Evolutionary conservation across 2,113 vertebrate genomes (phyloP), one percentile per base, ranked within the genome.

Genomic region (Xiphophorus couchianus): DNA sequence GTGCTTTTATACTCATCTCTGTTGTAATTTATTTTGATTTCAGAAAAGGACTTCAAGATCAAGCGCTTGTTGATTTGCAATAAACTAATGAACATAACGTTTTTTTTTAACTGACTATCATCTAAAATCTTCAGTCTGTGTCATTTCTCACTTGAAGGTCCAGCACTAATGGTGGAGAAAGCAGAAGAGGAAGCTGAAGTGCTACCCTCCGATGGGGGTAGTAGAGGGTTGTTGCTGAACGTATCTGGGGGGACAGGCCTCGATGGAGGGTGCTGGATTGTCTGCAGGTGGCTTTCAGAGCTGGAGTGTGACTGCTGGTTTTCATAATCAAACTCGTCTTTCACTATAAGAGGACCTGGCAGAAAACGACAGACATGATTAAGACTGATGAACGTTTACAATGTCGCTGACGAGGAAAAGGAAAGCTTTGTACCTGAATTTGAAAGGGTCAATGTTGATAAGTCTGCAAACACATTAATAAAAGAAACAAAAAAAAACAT

Each of bases 271-370:
- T 99, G 97, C 84, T 98, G 97, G 76, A 99, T 97, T 44, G 97
- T 99, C 87, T 98, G 97, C 86, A 98, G 95, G 92, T 97, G 97
- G 68, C 88, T 90, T 89, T 99, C 97, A 2, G 95, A 93, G 78
- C 94, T 93, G 31, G 96, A 94, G 83, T 97, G 93, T 0, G 96
- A 95, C 0, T 95, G 95, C 88, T 95, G 97, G 81, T 96, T 96
- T 22, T 95, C 94, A 65, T 96, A 99, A 86, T 99, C 98, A 73
- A 97, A 98, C 82, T 99, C 98, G 29, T 99, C 97, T 74, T 99
- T 99, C 74, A 99, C 98, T 94, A 97, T 84, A 86, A 98, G 96
- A 4, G 96, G 96, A 83, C 94, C 97, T 98, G 82, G 4, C 58
- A 73, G 62, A 51, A 68, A 58, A 78, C 2, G 48, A 69, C n/a